Evolutionary conservation across 2,888 invertebrate species (phyloP).

Genomic region (Andrena marginata): DNA sequence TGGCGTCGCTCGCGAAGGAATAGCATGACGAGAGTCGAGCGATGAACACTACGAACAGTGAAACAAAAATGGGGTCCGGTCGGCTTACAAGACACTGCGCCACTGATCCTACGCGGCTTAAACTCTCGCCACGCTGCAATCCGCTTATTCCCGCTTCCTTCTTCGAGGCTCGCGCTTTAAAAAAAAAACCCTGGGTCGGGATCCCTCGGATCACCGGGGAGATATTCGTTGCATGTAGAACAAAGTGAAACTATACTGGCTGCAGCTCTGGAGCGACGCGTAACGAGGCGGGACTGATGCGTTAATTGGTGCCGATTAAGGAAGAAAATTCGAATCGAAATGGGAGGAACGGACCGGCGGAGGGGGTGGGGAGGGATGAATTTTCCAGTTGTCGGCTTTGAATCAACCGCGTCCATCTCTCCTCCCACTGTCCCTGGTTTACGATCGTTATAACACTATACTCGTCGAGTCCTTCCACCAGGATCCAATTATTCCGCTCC

Average conservation of each 20-base stretch:
- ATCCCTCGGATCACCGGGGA: constrained; percentile 20
- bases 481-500: constrained; percentile 64
- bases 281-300: background rate
- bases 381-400: constrained; percentile 34
- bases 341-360: background rate
- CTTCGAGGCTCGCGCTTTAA: constrained; percentile 53
- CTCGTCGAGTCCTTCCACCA: constrained; percentile 17
- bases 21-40: constrained; percentile 22
- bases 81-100: constrained; percentile 65
- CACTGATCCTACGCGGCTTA: constrained; percentile 68
- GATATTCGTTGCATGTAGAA: constrained; percentile 39
- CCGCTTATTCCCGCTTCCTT: constrained; percentile 67
- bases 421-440: background rate
- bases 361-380: too few relatives aligned
- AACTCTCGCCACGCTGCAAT: constrained; percentile 63
- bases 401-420: constrained; percentile 20
- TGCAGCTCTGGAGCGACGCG: background rate
- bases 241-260: background rate
- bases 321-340: background rate
- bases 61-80: constrained; percentile 57
- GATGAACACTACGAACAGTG: constrained; percentile 31
- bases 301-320: constrained; percentile 9
- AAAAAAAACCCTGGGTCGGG: constrained; percentile 46
- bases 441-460: constrained; percentile 43
- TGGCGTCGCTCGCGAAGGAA: constrained; percentile 7